Evolutionary conservation across 2,888 invertebrate species (phyloP).

Genomic region (Agrotis ipsilon): DNA sequence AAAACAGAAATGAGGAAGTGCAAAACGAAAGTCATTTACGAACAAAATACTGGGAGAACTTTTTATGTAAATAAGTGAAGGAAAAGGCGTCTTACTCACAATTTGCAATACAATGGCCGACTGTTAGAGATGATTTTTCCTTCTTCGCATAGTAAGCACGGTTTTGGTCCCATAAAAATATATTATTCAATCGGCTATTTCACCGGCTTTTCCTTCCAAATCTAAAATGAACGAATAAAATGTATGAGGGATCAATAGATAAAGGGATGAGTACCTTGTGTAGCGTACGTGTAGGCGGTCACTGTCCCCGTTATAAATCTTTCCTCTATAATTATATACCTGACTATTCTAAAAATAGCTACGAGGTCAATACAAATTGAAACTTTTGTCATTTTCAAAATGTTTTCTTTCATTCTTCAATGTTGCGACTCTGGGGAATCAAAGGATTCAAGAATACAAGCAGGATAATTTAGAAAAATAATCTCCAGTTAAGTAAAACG

Average conservation of each 20-base stretch:
- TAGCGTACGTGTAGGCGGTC: constrained; percentile 51
- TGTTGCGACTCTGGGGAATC: background rate
- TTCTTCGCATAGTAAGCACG: constrained; percentile 87
- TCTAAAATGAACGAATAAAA: constrained; percentile 84
- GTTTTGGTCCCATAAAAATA: constrained; percentile 87
- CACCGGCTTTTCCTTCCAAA: constrained; percentile 82
- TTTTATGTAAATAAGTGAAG: constrained; percentile 88
- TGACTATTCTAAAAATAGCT: background rate
- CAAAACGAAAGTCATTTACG: constrained; percentile 85
- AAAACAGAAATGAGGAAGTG: constrained; percentile 74
- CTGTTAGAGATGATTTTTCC: constrained; percentile 89
- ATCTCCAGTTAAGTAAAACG: background rate
- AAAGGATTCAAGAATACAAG: background rate
- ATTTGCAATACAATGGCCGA: constrained; percentile 90
- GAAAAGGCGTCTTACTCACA: constrained; percentile 87
- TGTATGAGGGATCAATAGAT: constrained; percentile 82
- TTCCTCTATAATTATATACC: constrained; percentile 29
- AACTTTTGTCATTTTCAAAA: background rate
- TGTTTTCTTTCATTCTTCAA: background rate
- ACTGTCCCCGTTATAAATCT: constrained; percentile 37
- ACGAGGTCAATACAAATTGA: background rate
- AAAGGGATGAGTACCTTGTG: constrained; percentile 70
- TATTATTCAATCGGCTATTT: constrained; percentile 89
- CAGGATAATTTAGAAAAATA: background rate
- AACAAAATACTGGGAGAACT: constrained; percentile 83